phyloP scores from a whole-genome alignment of 1,140 invertebrate genomes.

The Apis florea region DNA sequence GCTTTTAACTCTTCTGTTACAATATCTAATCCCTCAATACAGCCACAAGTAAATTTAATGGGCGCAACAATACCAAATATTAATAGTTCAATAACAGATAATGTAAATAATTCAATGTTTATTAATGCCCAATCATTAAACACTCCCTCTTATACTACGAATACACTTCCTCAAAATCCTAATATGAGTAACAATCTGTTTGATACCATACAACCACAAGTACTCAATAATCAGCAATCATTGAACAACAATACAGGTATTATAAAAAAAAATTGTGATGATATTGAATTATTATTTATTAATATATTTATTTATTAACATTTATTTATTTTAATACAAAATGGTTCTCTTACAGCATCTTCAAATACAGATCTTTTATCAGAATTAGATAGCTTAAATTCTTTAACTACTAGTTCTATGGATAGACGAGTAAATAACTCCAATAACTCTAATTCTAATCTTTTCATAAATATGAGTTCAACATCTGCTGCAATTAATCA shows the following conservation, averaged over 20 bases:
- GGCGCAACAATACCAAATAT: slow-evolving; percentile 61
- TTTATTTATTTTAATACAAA: slow-evolving; percentile 7
- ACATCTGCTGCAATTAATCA: slow-evolving; percentile 49
- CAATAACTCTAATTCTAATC: slow-evolving; percentile 74
- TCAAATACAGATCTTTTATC: slow-evolving; percentile 82
- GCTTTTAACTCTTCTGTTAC: slow-evolving; percentile 81
- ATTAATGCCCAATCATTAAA: slow-evolving; percentile 40
- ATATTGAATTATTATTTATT: slow-evolving; percentile 6
- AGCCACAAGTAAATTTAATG: slow-evolving; percentile 66
- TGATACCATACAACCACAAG: slow-evolving; percentile 65
- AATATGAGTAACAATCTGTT: slow-evolving; percentile 69
- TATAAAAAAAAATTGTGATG: not conserved
- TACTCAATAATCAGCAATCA: slow-evolving; percentile 60
- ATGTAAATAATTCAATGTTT: slow-evolving; percentile 59
- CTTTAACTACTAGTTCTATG: slow-evolving; percentile 66
- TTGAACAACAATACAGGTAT: slow-evolving; percentile 72
- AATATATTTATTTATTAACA: not conserved
- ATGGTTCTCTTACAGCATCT: slow-evolving; percentile 53
- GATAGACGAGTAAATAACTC: slow-evolving; percentile 65
- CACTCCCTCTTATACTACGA: slow-evolving; percentile 39
- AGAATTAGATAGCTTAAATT: slow-evolving; percentile 79
- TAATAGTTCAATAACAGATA: slow-evolving; percentile 66
- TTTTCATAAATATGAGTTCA: slow-evolving; percentile 65
- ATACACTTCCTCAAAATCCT: slow-evolving; percentile 53
- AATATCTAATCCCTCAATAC: slow-evolving; percentile 56